Evolutionary conservation across 2,797 vertebrate species (phyloP), one percentile per base, ranked within the genome.

Genomic region (Hippoglossus hippoglossus): DNA sequence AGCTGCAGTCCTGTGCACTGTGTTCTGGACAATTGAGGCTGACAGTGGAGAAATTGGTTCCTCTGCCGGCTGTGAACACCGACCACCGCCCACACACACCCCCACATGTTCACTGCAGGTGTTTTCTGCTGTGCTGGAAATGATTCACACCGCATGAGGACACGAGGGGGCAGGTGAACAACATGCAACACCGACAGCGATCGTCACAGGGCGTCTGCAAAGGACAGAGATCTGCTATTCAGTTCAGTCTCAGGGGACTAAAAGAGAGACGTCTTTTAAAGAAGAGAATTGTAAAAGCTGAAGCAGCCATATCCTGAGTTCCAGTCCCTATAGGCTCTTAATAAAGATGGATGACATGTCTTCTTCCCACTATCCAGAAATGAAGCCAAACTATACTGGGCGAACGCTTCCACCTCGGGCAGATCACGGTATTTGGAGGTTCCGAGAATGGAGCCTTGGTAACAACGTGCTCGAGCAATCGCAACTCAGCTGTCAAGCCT

Each of bases 31-130:
- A 67, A 77, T 60, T 75, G 79, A 80, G 79, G 71, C 70, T 49
- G 79, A 82, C 77, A 75, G 82, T 15, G 21, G 70, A 85, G 74
- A 77, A 83, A 83, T 70, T 82, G 82, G 75, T 69, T n/a, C 61
- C 28, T 63, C 7, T 39, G 52, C 56, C 54, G 1, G 62, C 56
- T 74, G 67, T 0, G 13, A 74, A 63, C 63, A 77, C 60, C 50
- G 71, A 77, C n/a, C n/a, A n/a, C n/a, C n/a, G 36, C 59, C 50
- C 8, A 31, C 31, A 54, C 58, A 63, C 26, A 6, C 5, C 26
- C 1, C 63, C 54, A 75, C 67, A 34, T 67, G 75, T 73, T 55
- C n/a, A 15, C 70, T 74, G 62, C 56, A 59, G 36, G 63, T 28
- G 36, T n/a, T 78, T 74, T 67, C 34, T 66, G 24, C 61, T 64